Base-by-base conservation (phyloP, 2,888 invertebrate genomes). In the Ochropleura leucogaster region DNA sequence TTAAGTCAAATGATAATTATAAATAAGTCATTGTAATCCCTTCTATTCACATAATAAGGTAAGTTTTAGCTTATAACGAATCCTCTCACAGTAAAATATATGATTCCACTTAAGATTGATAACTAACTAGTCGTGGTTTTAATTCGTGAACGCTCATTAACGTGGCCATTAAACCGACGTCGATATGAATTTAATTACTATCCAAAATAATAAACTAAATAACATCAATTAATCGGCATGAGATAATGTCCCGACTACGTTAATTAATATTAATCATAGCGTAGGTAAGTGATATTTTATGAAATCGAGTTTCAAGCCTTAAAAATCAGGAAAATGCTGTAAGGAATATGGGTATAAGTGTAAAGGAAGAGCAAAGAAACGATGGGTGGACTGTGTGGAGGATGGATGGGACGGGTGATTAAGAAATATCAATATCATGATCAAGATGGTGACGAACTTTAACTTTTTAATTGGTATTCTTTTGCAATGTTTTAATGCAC, bases 121-220 rank as follows among this genome's bases (percentile, higher is more conserved):
- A 83, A 72, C 60, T 66, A 69, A 72, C 60, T 64, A 69, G 63
- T 51, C 65, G 64, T 72, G 74, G 63, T 67, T 79, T 83, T 85
- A 83, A 82, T 85, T 81, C 74, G 65, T 85, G 67, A 77, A 77
- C 81, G 81, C 77, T 85, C 83, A 80, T 85, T 74, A 80, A 72
- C 62, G 74, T 46, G 80, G 74, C 72, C 80, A 73, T 74, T 67
- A 84, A 73, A 73, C 55, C 49, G 55, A 72, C 63, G 42, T 70
- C 73, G 60, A 64, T 72, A 76, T 46, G 59, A 59, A 57, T 80
- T 68, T 79, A 71, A 76, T 60, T 73, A 72, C 59, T 40, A 55
- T 65, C 40, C 9, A 47, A 77, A 77, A 63, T 77, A 64, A 77
- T 77, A 71, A 10, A 65, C 18, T 59, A 49, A 70, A 18, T 55